phyloP scores from a whole-genome alignment of 2,888 invertebrate genomes.

The Eurytoma californica region DNA sequence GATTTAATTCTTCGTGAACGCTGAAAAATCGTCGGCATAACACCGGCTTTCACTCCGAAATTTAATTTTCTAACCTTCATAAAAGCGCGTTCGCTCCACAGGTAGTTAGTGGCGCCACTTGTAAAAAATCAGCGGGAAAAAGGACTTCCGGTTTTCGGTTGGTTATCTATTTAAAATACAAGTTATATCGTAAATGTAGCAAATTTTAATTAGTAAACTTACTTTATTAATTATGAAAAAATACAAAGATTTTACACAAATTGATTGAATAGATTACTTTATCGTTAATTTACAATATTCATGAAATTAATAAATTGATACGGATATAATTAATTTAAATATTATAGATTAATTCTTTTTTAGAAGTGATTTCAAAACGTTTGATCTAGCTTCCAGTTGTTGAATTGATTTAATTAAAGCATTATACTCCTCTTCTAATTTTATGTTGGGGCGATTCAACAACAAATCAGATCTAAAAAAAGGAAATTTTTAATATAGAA shows the following conservation, averaged over 20 bases:
- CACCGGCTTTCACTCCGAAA: constrained; percentile 37
- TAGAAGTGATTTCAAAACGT: constrained; percentile 14
- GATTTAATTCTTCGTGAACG: constrained; percentile 27
- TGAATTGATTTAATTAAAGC: constrained; percentile 34
- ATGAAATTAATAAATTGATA: background rate
- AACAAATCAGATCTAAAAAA: constrained; percentile 41
- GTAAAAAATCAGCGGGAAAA: constrained; percentile 31
- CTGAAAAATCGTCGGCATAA: constrained; percentile 41
- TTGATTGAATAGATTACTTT: too few relatives aligned
- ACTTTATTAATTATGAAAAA: background rate
- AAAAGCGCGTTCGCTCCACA: background rate
- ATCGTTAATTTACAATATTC: background rate
- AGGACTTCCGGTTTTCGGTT: constrained; percentile 31
- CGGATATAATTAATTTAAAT: background rate
- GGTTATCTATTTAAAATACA: background rate
- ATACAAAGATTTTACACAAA: background rate
- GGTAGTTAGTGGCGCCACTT: constrained; percentile 31
- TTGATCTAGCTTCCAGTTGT: constrained; percentile 24
- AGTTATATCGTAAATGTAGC: background rate
- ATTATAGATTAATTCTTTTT: constrained; percentile 21
- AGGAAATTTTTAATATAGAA: background rate
- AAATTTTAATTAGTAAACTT: background rate
- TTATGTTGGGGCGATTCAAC: constrained; percentile 47
- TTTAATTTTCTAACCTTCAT: constrained; percentile 52
- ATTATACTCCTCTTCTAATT: constrained; percentile 13